Percentiles rank a stretch among this genome's conserved stretches.
Conservation (phyloP, 1,140 invertebrate species). For the Bombus waltoni region DNA sequence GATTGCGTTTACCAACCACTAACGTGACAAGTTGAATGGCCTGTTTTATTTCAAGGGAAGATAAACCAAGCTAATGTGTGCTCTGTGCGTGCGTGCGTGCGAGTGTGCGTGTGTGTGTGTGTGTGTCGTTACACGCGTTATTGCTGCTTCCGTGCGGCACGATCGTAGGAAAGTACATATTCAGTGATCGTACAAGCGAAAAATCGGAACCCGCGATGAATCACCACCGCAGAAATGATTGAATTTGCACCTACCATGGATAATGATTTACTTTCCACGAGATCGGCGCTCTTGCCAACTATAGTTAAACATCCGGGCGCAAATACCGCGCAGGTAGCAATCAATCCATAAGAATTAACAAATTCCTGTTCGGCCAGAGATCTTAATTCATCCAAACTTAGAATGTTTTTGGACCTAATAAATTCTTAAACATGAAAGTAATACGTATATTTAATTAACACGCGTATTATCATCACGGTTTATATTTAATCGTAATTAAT, state of each 20-base stretch:
- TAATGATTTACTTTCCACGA: conserved; percentile 40
- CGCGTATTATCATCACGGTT: too few species aligned
- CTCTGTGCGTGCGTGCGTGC: too few species aligned
- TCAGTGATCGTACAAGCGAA: not conserved
- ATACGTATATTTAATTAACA: not conserved
- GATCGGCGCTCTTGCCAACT: conserved; percentile 27
- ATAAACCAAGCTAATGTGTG: conserved; percentile 16
- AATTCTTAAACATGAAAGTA: not conserved
- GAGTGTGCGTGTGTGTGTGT: not conserved
- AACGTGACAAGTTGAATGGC: conserved; percentile 54
- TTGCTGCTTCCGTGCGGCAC: not conserved
- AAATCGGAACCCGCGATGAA: too few species aligned
- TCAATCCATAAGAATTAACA: conserved; percentile 11
- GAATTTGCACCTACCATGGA: conserved; percentile 41
- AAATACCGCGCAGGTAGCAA: conserved; percentile 47
- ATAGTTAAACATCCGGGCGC: conserved; percentile 43
- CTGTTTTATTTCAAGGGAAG: conserved; percentile 49
- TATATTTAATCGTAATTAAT: too few species aligned
- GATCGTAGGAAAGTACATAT: not conserved
- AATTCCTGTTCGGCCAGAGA: conserved; percentile 27
- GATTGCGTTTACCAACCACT: conserved; percentile 34
- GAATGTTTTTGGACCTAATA: too few species aligned
- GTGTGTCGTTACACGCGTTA: too few species aligned
- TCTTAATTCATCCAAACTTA: conserved; percentile 20
- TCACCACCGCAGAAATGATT: not conserved